These are phyloP conservation scores for Pipistrellus kuhlii DNA, from an alignment of 2,797 vertebrate genomes.

Conservation along the genomic window DNA sequence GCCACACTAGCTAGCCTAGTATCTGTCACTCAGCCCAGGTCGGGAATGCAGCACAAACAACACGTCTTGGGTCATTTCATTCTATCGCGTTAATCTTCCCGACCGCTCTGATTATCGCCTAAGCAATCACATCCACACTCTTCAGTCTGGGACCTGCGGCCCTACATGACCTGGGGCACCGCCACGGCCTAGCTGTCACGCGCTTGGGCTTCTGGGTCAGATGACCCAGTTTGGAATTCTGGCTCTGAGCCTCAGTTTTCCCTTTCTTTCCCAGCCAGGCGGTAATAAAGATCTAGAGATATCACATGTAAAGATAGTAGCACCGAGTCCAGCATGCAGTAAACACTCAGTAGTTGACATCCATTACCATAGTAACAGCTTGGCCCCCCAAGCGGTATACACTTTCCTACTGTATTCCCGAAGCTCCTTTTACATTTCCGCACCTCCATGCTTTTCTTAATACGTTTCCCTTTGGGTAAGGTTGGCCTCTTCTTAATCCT, in stretches of 20 bases:
- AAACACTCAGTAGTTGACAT: not conserved
- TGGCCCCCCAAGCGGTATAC: not conserved
- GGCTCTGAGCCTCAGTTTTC: constrained; percentile 19
- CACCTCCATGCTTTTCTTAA: not conserved
- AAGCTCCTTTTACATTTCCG: not conserved
- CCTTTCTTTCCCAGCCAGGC: not conserved
- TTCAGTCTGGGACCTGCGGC: not conserved
- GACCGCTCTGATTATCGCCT: not conserved
- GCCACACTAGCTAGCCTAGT: not conserved
- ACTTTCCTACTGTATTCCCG: not conserved
- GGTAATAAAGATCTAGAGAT: not conserved
- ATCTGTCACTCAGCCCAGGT: constrained; percentile 18
- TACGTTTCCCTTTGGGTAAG: not conserved
- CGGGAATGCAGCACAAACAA: constrained; percentile 45
- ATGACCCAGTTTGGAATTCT: constrained; percentile 3
- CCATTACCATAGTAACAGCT: not conserved
- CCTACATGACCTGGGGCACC: not conserved
- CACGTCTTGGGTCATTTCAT: not conserved
- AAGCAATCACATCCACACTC: not conserved
- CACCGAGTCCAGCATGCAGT: not conserved
- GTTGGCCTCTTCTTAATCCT: not conserved
- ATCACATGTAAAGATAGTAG: not conserved
- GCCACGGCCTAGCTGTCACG: not conserved
- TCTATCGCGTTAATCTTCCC: constrained; percentile 43
- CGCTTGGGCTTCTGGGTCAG: not conserved